Evolutionary conservation across 2,113 vertebrate species (phyloP).

Genomic region (Cyrtonyx montezumae): DNA sequence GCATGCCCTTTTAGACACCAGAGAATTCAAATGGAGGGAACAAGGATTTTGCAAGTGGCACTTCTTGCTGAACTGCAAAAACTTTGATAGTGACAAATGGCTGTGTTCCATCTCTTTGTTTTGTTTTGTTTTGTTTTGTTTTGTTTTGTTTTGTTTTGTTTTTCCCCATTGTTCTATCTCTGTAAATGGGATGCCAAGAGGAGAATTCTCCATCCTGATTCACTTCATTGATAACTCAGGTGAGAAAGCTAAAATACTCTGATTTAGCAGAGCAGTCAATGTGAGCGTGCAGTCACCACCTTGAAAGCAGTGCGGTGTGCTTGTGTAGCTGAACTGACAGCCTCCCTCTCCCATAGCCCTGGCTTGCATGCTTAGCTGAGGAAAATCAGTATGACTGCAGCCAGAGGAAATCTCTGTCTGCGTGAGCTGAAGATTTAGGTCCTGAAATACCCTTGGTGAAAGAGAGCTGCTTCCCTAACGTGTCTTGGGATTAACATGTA

Average conservation of each 20-base stretch:
- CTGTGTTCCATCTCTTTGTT: rapidly evolving
- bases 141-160: neutral
- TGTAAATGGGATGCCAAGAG: neutral
- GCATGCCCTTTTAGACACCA: neutral
- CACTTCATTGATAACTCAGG: neutral
- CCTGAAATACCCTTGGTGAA: neutral
- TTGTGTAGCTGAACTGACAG: neutral
- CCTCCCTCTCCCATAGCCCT: neutral
- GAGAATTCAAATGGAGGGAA: neutral
- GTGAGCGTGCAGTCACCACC: neutral
- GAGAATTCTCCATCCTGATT: neutral
- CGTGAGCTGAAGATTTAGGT: neutral
- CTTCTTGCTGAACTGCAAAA: neutral
- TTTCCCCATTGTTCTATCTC: neutral
- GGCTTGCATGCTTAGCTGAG: neutral
- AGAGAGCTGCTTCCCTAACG: neutral
- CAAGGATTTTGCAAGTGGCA: rapidly evolving
- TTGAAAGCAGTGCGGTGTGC: rapidly evolving
- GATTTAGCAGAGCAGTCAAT: neutral
- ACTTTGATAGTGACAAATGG: neutral
- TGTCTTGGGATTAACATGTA: neutral
- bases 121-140: neutral
- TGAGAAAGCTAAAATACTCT: neutral
- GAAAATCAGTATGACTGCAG: neutral
- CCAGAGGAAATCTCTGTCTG: neutral